Evolutionary conservation across 2,113 vertebrate species (phyloP).

Genomic region (Sardina pilchardus): DNA sequence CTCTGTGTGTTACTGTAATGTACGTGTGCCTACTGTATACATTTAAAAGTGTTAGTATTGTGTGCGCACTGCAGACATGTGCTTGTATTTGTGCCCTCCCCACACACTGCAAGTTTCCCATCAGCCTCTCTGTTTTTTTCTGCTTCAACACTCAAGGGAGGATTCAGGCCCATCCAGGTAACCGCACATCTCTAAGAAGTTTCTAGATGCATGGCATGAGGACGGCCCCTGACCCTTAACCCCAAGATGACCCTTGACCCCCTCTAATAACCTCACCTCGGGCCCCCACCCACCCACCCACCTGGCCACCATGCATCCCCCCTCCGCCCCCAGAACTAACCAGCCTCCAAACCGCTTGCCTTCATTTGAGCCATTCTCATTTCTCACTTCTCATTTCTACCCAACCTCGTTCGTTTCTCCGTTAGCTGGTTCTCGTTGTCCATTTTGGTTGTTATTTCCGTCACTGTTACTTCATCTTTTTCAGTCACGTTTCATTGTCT

Average conservation of each 20-base stretch:
- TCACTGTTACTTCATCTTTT: background rate
- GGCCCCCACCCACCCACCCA: background rate
- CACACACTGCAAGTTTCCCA: conserved; percentile 77
- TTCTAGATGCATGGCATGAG: conserved; percentile 69
- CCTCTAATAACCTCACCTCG: conserved; percentile 34
- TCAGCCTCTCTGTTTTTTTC: conserved; percentile 91
- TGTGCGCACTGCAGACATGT: background rate
- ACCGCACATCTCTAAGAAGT: conserved; percentile 46
- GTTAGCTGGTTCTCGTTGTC: background rate
- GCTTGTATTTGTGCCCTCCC: background rate
- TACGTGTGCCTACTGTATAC: conserved; percentile 6
- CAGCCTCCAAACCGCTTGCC: background rate
- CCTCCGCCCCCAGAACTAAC: background rate
- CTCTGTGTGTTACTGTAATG: conserved; percentile 43
- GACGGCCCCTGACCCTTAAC: conserved; percentile 40
- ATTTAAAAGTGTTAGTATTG: conserved; percentile 19
- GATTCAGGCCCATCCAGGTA: conserved; percentile 91
- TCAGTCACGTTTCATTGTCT: background rate
- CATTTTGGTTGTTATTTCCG: background rate
- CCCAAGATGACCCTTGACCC: conserved; percentile 8
- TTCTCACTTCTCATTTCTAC: background rate
- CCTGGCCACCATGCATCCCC: background rate
- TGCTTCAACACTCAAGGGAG: conserved; percentile 94
- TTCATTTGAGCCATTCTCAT: background rate
- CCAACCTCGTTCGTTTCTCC: background rate